phyloP scores from a whole-genome alignment of 2,888 invertebrate species.

The Drosophila neoperkinsi region DNA sequence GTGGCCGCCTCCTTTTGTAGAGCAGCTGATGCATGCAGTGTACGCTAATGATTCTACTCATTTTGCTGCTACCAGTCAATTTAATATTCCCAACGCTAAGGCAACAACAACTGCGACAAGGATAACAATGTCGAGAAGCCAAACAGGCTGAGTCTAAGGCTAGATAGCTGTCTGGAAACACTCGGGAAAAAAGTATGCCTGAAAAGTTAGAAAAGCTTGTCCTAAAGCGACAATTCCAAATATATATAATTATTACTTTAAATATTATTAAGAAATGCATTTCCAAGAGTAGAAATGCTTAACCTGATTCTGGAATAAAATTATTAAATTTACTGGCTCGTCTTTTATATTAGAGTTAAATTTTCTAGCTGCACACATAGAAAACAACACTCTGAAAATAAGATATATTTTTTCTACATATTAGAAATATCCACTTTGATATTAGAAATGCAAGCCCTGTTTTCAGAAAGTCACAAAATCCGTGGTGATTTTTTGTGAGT shows the following conservation, averaged over 20 bases:
- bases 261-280: too few species aligned
- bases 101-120: conserved; percentile 28
- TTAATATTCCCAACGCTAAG: conserved; percentile 70
- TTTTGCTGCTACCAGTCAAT: conserved; percentile 77
- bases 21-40: conserved; percentile 33
- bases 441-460: neutral
- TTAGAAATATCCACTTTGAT: too few species aligned
- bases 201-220: neutral
- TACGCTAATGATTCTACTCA: conserved; percentile 79
- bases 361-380: too few species aligned
- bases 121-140: conserved; percentile 54
- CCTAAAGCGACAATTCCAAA: too few species aligned
- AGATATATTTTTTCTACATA: too few species aligned
- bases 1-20: conserved; percentile 1
- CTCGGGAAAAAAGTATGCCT: neutral
- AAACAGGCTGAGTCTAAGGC: conserved; percentile 17
- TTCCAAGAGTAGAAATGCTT: too few species aligned
- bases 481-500: too few species aligned
- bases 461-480: neutral
- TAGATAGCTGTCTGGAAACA: conserved; percentile 4
- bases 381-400: too few species aligned
- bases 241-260: too few species aligned
- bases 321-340: too few species aligned
- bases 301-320: too few species aligned
- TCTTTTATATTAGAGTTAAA: too few species aligned